These are phyloP conservation scores for Cephus sareptanus DNA, from an alignment of 2,888 invertebrate genomes.

Conservation along the genomic window DNA sequence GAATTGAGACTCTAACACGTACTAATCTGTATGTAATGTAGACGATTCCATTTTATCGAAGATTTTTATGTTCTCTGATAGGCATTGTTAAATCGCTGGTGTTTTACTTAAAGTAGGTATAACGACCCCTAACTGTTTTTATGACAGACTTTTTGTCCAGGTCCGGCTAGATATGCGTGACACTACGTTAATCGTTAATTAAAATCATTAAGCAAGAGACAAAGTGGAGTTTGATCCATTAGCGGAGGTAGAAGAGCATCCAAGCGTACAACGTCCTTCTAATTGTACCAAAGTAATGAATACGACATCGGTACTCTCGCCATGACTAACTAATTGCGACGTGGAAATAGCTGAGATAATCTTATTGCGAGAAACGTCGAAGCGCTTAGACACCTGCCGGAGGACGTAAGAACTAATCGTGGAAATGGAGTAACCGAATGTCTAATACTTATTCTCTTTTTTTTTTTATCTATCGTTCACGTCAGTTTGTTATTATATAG, in stretches of 20 bases:
- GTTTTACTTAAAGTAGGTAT: not conserved
- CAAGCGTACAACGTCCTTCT: not conserved
- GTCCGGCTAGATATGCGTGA: not conserved
- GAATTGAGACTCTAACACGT: not conserved
- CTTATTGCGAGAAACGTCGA: not conserved
- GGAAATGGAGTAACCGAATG: not conserved
- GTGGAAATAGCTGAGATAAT: constrained; percentile 23
- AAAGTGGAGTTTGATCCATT: constrained; percentile 1
- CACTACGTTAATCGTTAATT: constrained; percentile 5
- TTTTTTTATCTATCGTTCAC: not conserved
- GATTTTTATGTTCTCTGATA: not conserved
- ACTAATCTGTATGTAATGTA: not conserved
- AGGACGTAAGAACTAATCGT: not conserved
- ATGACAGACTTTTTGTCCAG: not conserved
- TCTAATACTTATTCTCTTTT: not conserved
- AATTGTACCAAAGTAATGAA: not conserved
- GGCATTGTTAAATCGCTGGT: not conserved
- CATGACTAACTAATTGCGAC: constrained; percentile 42
- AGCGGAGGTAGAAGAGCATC: not conserved
- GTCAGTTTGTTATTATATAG: not conserved
- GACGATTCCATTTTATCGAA: not conserved
- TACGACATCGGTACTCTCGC: not conserved
- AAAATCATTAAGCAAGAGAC: not conserved
- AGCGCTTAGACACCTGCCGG: not conserved
- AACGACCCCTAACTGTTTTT: not conserved